These are phyloP conservation scores for Parazoanthus swiftii DNA, from an alignment of 92 coral and sea anemone genomes.

Conservation along the genomic window DNA sequence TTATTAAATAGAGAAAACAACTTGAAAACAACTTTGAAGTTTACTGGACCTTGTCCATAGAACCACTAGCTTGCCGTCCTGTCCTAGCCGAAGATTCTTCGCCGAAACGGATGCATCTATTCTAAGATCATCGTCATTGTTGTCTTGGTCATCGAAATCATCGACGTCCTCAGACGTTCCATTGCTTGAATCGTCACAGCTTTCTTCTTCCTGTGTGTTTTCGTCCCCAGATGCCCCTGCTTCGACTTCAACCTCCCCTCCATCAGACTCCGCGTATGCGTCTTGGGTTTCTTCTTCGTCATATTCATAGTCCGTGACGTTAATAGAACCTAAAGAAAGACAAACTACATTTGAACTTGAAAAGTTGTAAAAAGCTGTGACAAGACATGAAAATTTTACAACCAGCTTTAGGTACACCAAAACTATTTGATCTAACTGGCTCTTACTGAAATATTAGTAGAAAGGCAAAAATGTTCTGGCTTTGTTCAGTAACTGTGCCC, in stretches of 20 bases:
- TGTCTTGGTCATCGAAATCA: neutral
- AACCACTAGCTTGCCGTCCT: conserved; percentile 80
- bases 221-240: conserved; percentile 52
- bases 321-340: conserved; percentile 7
- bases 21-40: neutral
- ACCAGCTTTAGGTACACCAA: neutral
- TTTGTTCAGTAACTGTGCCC: too few species aligned
- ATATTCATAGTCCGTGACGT: conserved; percentile 51
- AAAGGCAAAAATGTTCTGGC: too few species aligned
- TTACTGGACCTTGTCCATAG: conserved; percentile 84
- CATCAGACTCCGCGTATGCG: conserved; percentile 60
- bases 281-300: conserved; percentile 52
- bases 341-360: neutral
- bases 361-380: neutral
- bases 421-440: too few species aligned
- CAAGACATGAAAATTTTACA: neutral
- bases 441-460: too few species aligned
- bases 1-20: neutral
- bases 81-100: conserved; percentile 78
- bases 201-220: conserved; percentile 40
- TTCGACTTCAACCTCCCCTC: conserved; percentile 56
- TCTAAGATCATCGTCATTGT: conserved; percentile 43
- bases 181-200: conserved; percentile 45
- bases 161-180: conserved; percentile 27
- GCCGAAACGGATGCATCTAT: conserved; percentile 63